Evolutionary conservation across 2,797 vertebrate genomes (phyloP).

Genomic region (Chelmon rostratus): DNA sequence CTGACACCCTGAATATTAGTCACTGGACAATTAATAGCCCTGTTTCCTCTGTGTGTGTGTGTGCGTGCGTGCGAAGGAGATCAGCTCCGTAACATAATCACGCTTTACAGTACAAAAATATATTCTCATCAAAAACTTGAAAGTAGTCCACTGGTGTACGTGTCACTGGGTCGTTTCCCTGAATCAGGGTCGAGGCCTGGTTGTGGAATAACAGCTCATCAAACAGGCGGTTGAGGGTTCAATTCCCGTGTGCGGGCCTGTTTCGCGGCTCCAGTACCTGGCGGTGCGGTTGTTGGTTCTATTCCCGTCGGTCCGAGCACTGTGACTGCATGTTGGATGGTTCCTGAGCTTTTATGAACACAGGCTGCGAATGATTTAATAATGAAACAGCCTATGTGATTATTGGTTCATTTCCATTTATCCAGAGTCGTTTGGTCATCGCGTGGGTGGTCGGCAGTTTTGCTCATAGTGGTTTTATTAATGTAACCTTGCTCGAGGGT

Average conservation of each 20-base stretch:
- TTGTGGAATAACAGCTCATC: conserved; percentile 37
- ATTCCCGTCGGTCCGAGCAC: conserved; percentile 14
- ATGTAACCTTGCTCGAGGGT: conserved; percentile 57
- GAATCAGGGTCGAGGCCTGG: conserved; percentile 47
- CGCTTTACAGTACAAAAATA: conserved; percentile 49
- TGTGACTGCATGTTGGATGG: conserved; percentile 19
- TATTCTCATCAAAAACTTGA: conserved; percentile 51
- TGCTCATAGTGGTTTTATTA: conserved; percentile 68
- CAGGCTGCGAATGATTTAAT: conserved; percentile 62
- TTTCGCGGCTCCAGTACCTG: conserved; percentile 23
- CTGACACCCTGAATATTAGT: conserved; percentile 72
- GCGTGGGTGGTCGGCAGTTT: conserved; percentile 68
- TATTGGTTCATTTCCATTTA: conserved; percentile 71
- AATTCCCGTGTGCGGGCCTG: background rate
- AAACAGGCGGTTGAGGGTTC: conserved; percentile 20
- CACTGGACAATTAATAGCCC: conserved; percentile 68
- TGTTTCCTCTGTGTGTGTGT: conserved; percentile 51
- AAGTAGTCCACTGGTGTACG: conserved; percentile 35
- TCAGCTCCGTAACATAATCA: conserved; percentile 49
- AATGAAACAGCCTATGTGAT: conserved; percentile 68
- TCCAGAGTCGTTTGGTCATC: conserved; percentile 58
- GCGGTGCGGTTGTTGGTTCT: conserved; percentile 35
- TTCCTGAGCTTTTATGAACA: conserved; percentile 45
- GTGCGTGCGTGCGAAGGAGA: conserved; percentile 28
- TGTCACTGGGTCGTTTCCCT: conserved; percentile 61